Conservation (phyloP, 2,888 invertebrate species). For the Patella ulyssiponensis region DNA sequence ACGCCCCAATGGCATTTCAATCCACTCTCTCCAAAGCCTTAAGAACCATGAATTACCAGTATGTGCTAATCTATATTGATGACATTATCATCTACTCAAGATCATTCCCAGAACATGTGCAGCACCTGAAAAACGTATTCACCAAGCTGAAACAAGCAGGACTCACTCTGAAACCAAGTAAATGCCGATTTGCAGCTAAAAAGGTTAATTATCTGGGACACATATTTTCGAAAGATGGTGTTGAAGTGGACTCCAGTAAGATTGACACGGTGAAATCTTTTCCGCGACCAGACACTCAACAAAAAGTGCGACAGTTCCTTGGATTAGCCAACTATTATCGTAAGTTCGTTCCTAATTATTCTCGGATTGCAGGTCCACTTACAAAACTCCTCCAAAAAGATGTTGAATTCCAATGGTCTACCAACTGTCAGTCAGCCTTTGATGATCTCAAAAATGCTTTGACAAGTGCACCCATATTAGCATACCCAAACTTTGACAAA, state of each 20-base stretch:
- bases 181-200: constrained; percentile 39
- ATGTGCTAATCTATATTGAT: constrained; percentile 43
- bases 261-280: constrained; percentile 17
- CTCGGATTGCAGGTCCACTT: constrained; percentile 36
- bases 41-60: constrained; percentile 39
- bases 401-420: constrained; percentile 36
- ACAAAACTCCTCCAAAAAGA: constrained; percentile 35
- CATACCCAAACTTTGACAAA: constrained; percentile 33
- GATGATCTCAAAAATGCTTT: constrained; percentile 25
- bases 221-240: constrained; percentile 33
- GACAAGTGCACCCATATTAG: too few species aligned
- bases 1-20: constrained; percentile 38
- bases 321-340: constrained; percentile 39
- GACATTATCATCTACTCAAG: constrained; percentile 41
- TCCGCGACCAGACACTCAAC: constrained; percentile 31
- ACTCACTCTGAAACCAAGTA: constrained; percentile 37
- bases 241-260: constrained; percentile 27
- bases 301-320: constrained; percentile 32
- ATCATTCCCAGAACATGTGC: constrained; percentile 36
- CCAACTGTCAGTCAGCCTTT: constrained; percentile 34
- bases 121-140: constrained; percentile 37
- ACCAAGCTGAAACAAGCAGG: constrained; percentile 32
- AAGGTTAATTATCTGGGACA: constrained; percentile 39
- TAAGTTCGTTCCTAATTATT: constrained; percentile 35
- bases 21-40: constrained; percentile 35